Percentiles rank a stretch among this genome's conserved stretches.
Conservation (phyloP, 64 coral and sea anemone genomes). For the Exaiptasia diaphana region DNA sequence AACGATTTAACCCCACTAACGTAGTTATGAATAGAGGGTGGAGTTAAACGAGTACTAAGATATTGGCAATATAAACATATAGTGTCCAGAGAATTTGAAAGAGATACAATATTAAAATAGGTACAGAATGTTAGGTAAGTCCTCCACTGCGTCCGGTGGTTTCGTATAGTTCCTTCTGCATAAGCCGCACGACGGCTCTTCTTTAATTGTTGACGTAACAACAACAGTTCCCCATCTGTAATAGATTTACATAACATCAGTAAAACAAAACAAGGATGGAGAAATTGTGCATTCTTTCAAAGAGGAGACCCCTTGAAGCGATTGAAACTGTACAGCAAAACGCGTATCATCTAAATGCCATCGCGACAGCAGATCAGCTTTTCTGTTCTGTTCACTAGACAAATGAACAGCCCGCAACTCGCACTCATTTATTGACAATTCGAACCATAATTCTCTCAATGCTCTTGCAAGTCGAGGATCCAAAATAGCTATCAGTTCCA, state of each 20-base stretch:
- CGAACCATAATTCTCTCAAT: no score
- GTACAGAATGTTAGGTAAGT: background rate
- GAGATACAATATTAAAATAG: background rate
- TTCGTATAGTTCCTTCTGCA: slow-evolving; percentile 3
- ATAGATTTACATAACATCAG: background rate
- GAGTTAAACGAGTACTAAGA: slow-evolving; percentile 5
- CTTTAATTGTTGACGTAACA: background rate
- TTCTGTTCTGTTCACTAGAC: background rate
- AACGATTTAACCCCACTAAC: background rate
- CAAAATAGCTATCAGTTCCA: background rate
- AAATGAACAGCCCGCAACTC: no score
- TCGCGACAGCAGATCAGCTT: background rate
- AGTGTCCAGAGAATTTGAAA: background rate
- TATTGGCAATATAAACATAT: background rate
- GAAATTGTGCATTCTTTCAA: no score
- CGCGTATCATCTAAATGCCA: slow-evolving; percentile 2
- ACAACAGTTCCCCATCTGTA: background rate
- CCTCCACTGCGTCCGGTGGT: slow-evolving; percentile 6
- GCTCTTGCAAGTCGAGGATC: no score
- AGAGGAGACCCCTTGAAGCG: no score
- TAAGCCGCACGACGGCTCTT: background rate
- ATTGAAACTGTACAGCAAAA: no score
- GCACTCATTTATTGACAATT: no score
- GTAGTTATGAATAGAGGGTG: background rate
- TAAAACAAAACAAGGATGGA: background rate